Evolutionary conservation across 64 coral and sea anemone genomes (phyloP).

Genomic region (Stichodactyla mertensii): DNA sequence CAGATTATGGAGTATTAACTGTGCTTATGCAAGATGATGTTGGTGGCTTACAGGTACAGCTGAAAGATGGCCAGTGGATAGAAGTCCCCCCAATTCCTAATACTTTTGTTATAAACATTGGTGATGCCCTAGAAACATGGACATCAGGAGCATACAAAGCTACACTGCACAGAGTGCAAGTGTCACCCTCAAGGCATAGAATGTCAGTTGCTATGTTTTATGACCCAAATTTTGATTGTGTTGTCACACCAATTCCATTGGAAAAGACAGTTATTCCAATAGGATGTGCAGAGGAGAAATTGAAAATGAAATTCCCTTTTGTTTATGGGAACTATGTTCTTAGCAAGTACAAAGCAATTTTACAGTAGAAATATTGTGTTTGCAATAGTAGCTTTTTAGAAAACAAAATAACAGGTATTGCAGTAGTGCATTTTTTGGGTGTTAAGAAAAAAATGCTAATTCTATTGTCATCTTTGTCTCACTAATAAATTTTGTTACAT

Average conservation of each 20-base stretch:
- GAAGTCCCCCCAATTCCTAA: slow-evolving; percentile 46
- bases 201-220: slow-evolving; percentile 68
- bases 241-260: slow-evolving; percentile 34
- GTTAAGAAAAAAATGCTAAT: too few relatives aligned
- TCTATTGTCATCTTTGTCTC: too few relatives aligned
- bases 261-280: slow-evolving; percentile 52
- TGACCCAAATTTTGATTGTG: slow-evolving; percentile 49
- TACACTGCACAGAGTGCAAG: slow-evolving; percentile 45
- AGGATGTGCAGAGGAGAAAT: background rate
- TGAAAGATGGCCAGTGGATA: slow-evolving; percentile 45
- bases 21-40: slow-evolving; percentile 62
- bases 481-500: too few relatives aligned
- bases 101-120: slow-evolving; percentile 61
- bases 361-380: background rate
- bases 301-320: slow-evolving; percentile 25
- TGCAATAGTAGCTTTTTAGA: too few relatives aligned
- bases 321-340: slow-evolving; percentile 57
- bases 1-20: slow-evolving; percentile 57
- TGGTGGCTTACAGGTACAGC: slow-evolving; percentile 48
- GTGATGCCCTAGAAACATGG: slow-evolving; percentile 75
- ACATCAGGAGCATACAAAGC: slow-evolving; percentile 66
- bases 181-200: slow-evolving; percentile 30
- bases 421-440: too few relatives aligned
- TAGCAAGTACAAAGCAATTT: slow-evolving; percentile 48
- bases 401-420: too few relatives aligned